Conservation (phyloP, 2,113 vertebrate genomes). For the Pantherophis guttatus region DNA sequence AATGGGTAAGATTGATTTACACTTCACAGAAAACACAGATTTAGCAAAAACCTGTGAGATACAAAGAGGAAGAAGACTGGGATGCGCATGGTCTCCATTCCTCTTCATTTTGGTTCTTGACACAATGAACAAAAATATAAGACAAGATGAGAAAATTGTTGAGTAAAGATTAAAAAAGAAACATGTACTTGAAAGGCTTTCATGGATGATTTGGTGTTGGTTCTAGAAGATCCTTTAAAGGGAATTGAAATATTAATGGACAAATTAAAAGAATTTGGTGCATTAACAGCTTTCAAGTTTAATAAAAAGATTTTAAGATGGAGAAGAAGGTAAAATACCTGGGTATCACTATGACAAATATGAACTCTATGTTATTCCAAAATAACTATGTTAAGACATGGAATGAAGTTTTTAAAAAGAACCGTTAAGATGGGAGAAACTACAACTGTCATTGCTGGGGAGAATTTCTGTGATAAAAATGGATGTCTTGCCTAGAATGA, state of each 20-base stretch:
- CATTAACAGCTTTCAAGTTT: background rate
- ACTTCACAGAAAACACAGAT: background rate
- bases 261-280: background rate
- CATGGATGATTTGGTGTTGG: background rate
- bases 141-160: background rate
- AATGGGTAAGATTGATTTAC: background rate
- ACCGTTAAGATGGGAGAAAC: background rate
- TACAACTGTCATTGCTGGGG: background rate
- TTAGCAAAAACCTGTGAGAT: background rate
- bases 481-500: background rate
- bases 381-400: background rate
- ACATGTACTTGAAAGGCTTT: background rate
- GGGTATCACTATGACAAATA: background rate
- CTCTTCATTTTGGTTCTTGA: background rate
- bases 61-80: background rate
- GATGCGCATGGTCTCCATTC: background rate
- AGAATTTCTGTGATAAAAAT: background rate
- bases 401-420: background rate
- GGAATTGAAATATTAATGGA: background rate
- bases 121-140: background rate
- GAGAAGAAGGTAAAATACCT: background rate
- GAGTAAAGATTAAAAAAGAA: background rate
- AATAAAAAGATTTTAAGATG: background rate
- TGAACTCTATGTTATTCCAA: background rate
- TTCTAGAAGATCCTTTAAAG: background rate